These are phyloP conservation scores for Lepidostoma basale DNA, from an alignment of 1,140 invertebrate species.

Conservation along the genomic window DNA sequence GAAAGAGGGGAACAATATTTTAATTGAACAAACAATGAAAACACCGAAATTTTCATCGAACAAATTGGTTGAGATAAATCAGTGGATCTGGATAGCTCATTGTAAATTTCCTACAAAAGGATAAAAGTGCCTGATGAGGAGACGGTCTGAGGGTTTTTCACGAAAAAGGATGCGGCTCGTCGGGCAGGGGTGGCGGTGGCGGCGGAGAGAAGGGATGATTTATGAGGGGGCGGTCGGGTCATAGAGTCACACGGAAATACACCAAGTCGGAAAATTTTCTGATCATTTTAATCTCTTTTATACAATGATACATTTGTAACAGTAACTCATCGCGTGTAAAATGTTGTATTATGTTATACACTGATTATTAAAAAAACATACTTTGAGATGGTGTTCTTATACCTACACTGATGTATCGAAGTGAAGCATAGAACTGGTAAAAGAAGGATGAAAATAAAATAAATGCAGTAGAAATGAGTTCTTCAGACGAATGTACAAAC, in stretches of 20 bases:
- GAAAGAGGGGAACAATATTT: no score
- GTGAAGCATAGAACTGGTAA: no score
- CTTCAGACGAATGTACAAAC: no score
- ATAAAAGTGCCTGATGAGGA: neutral
- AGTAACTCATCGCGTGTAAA: no score
- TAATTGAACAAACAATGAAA: neutral
- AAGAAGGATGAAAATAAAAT: no score
- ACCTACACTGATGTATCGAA: no score
- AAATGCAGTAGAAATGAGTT: no score
- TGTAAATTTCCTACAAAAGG: conserved; percentile 7
- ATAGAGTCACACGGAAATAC: neutral
- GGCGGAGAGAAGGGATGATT: conserved; percentile 5
- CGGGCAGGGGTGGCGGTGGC: neutral
- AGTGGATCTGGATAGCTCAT: neutral
- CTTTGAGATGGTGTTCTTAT: no score
- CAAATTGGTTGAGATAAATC: neutral
- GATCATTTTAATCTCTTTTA: neutral
- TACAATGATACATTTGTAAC: neutral
- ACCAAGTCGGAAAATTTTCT: no score
- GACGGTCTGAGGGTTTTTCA: conserved; percentile 5
- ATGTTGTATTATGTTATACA: no score
- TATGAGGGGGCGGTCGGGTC: conserved; percentile 11
- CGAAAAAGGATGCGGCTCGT: conserved; percentile 7
- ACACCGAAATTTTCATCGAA: neutral
- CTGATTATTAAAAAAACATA: no score